Percentiles rank a stretch among this genome's conserved stretches.
Conservation (phyloP, 2,888 invertebrate genomes). For the Athalia circularis region DNA sequence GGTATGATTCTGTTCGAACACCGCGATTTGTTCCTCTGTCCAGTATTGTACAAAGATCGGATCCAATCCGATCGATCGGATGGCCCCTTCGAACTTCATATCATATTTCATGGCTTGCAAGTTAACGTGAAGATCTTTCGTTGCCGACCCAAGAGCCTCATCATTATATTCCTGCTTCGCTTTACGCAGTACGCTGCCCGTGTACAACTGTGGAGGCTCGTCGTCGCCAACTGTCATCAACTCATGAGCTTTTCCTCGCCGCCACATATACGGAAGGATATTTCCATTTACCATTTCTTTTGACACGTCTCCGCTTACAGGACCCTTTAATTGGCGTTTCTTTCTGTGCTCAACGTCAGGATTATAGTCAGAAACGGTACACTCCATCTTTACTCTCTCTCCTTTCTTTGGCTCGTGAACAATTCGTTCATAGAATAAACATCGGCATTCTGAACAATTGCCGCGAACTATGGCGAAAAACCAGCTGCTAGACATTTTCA, state of each 20-base stretch:
- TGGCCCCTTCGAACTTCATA: slow-evolving; percentile 11
- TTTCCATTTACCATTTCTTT: slow-evolving; percentile 15
- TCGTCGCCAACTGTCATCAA: slow-evolving; percentile 25
- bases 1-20: background rate
- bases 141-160: slow-evolving; percentile 19
- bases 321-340: slow-evolving; percentile 9
- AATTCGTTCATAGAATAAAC: background rate
- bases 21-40: slow-evolving; percentile 25
- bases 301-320: background rate
- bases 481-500: slow-evolving; percentile 17
- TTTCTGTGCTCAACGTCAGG: background rate
- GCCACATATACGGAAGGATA: slow-evolving; percentile 18
- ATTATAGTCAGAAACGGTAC: background rate
- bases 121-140: background rate
- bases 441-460: slow-evolving; percentile 12
- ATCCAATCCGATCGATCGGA: slow-evolving; percentile 26
- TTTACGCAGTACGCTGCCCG: background rate
- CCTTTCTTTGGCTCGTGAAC: slow-evolving; percentile 1
- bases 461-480: slow-evolving; percentile 2
- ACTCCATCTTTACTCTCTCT: slow-evolving; percentile 2
- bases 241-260: slow-evolving; percentile 9
- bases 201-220: slow-evolving; percentile 6
- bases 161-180: slow-evolving; percentile 20
- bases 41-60: slow-evolving; percentile 31
- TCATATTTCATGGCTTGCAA: slow-evolving; percentile 22